phyloP scores from a whole-genome alignment of 2,888 invertebrate species.

The Hemaris fuciformis region DNA sequence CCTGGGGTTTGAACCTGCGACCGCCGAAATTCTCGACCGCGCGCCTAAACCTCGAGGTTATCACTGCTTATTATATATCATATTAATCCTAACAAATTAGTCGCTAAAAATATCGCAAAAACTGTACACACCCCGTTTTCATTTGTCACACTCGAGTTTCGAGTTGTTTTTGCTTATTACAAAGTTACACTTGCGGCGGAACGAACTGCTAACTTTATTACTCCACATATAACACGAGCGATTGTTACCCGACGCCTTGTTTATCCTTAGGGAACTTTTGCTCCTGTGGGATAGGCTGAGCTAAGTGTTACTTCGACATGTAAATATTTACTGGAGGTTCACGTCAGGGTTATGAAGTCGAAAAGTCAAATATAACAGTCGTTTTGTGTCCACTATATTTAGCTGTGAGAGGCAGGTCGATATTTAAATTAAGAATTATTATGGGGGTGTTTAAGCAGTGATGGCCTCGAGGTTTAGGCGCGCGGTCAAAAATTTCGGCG shows the following conservation, averaged over 20 bases:
- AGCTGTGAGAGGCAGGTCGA: no score
- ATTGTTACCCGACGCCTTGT: background rate
- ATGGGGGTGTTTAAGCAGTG: no score
- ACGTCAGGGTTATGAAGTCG: background rate
- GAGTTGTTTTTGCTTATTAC: constrained; percentile 28
- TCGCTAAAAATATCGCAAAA: background rate
- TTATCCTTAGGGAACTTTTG: background rate
- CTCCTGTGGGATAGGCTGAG: background rate
- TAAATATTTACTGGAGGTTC: background rate
- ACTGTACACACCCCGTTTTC: constrained; percentile 16
- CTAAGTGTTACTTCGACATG: background rate
- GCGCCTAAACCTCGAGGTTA: no score
- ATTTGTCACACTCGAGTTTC: constrained; percentile 27
- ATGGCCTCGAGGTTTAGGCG: no score
- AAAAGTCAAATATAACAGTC: no score
- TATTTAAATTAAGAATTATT: no score
- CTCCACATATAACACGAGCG: background rate
- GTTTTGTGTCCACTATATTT: no score
- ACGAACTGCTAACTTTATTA: background rate
- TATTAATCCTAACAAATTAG: no score
- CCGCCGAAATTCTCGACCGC: no score
- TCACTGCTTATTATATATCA: no score
- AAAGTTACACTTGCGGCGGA: constrained; percentile 22
- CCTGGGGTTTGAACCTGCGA: no score
- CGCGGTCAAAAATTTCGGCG: no score